phyloP scores from a whole-genome alignment of 1,140 invertebrate genomes.

The Diploscapter pachys region DNA sequence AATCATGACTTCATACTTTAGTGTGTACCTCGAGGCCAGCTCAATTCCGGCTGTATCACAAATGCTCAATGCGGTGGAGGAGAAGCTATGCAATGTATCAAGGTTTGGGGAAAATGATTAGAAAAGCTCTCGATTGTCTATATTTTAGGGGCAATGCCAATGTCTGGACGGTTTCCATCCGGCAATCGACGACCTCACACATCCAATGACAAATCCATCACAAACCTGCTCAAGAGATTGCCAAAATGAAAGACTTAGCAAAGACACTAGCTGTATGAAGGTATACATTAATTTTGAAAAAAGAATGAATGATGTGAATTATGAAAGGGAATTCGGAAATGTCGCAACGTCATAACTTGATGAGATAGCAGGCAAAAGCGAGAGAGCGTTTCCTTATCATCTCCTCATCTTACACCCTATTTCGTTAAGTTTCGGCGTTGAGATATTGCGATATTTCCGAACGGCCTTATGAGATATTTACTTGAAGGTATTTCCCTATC shows the following conservation, averaged over 20 bases:
- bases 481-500: too few relatives aligned
- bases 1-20: too few relatives aligned
- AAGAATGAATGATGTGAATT: too few relatives aligned
- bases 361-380: too few relatives aligned
- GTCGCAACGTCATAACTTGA: too few relatives aligned
- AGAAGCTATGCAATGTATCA: conserved; percentile 55
- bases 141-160: conserved; percentile 46
- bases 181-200: conserved; percentile 47
- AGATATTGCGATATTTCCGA: too few relatives aligned
- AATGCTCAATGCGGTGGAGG: conserved; percentile 58
- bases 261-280: conserved; percentile 54
- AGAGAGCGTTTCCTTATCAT: too few relatives aligned
- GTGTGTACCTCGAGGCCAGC: conserved; percentile 56
- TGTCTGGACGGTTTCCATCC: conserved; percentile 51
- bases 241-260: conserved; percentile 48
- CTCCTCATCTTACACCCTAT: too few relatives aligned
- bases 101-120: conserved; percentile 9
- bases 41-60: conserved; percentile 46
- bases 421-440: too few relatives aligned
- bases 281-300: not conserved
- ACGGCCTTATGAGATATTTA: too few relatives aligned
- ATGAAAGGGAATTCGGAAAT: too few relatives aligned
- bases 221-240: conserved; percentile 52
- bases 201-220: conserved; percentile 54
- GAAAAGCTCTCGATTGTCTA: conserved; percentile 1